Base-by-base conservation (phyloP, 2,113 vertebrate species). In the Zosterops lateralis region DNA sequence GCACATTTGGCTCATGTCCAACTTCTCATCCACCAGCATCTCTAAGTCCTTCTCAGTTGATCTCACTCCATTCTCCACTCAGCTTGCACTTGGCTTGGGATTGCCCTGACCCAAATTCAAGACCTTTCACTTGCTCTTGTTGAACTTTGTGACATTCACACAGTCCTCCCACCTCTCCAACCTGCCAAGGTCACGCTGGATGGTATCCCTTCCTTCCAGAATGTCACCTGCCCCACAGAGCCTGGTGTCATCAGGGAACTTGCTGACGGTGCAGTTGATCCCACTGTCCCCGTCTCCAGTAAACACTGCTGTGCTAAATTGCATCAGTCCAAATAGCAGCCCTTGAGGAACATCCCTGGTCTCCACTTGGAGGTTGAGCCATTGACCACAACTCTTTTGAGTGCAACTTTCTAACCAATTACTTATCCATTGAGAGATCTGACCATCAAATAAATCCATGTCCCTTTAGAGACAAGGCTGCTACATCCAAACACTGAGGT, bases 181-280 rank as follows among this genome's bases (percentile, higher is more conserved):
- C 4, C 24, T 29, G 12, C 25, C 24, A 29, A 50, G 34, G 19
- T 66, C 44, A 16, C 51, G 50, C 34, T 20, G 44, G 25, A 11
- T 42, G 44, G 7, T 3, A 50, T 67, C 17, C 21, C 9, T 34
- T 75, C 16, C 51, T 28, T 50, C 34, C 61, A 42, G 44, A 9
- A 11, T 34, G 42, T 64, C n/a, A 44, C 28, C 14, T 47, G 21
- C 14, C 40, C n/a, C 9, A 21, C 28, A 47, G 5, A 84, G 18
- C 17, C 29, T 47, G 14, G 4, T 28, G 28, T 47, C 9, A 32
- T 38, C 48, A 65, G n/a, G 7, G 16, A 28, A 22, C 21, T 54
- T 0, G 0, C 68, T 38, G 28, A 54, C 4, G 4, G 6, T 48
- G 12, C 1, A 0, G 50, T 84, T 1, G 0, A 47, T 73, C 12